Base-by-base conservation (phyloP, 2,797 vertebrate species). In the Ispidina lecontei region DNA sequence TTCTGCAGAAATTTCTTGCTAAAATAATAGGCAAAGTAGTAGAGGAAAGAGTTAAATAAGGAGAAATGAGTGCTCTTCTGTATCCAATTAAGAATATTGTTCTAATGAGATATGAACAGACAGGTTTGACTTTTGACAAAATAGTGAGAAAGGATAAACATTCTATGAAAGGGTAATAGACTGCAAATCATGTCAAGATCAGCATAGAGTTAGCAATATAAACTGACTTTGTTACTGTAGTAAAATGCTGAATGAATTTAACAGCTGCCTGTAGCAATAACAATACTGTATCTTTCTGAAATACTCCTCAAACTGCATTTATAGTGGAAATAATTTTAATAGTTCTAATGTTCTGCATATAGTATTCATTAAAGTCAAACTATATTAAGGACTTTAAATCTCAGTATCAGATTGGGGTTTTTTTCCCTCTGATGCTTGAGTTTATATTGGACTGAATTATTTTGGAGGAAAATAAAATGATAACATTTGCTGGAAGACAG, bases 171-270 rank as follows among this genome's bases (percentile, higher is more conserved):
- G 64, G 71, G 58, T 62, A 69, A 68, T 83, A 64, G 21, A 52
- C 15, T 55, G 39, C 54, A 63, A 84, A 52, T 87, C 8, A 49
- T 4, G 19, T 82, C 63, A 87, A 75, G 55, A 35, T 87, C 28
- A 51, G 35, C 23, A 31, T 68, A 88, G 82, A 87, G 56, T 41
- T 47, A 87, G 26, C 23, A 52, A 78, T 13, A 16, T 70, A 76
- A 93, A 83, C 37, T 73, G 78, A 71, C 31, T 84, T 35, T 54
- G 37, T n/a, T 94, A 23, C 31, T 18, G 25, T 31, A 81, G 29
- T 60, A 58, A 74, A 87, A 82, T 52, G 73, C 55, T 93, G 70
- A 87, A 72, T 86, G 59, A 91, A 51, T 71, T 92, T 73, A 85
- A 35, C 60, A 93, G 77, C 28, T 58, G 54, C 44, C 29, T 60